Evolutionary conservation across 2,888 invertebrate genomes (phyloP).

Genomic region (Rotaria magnacalcarata): DNA sequence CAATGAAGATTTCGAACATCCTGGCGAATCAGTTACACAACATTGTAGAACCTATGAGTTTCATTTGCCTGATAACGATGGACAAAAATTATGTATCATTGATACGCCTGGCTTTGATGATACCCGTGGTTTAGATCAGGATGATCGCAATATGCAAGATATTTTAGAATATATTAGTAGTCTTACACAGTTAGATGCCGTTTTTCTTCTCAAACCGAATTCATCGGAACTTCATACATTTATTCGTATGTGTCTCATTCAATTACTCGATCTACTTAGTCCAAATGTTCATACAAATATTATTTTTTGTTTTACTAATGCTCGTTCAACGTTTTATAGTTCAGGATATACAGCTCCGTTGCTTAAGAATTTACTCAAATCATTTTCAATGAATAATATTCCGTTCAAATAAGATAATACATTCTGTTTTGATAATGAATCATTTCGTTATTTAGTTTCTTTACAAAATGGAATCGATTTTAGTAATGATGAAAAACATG

Average conservation of each 20-base stretch:
- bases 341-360: background rate
- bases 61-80: background rate
- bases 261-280: background rate
- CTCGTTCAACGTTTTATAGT: background rate
- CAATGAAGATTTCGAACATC: background rate
- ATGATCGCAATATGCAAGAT: background rate
- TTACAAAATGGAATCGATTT: background rate
- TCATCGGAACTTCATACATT: background rate
- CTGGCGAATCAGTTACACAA: background rate
- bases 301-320: background rate
- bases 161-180: constrained; percentile 7
- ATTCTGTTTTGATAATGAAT: background rate
- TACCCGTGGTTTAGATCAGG: background rate
- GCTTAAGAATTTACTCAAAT: background rate
- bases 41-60: background rate
- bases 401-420: background rate
- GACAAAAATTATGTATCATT: background rate
- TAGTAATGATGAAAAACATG: background rate
- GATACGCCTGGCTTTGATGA: constrained; percentile 1
- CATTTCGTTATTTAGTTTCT: background rate
- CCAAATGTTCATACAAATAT: background rate
- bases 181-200: background rate
- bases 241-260: background rate
- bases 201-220: background rate
- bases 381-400: background rate